A percentile compares a stretch with the other conserved stretches of the same genome.
These are phyloP conservation scores for Heteronetta atricapilla DNA, from an alignment of 2,113 vertebrate genomes.

Conservation along the genomic window DNA sequence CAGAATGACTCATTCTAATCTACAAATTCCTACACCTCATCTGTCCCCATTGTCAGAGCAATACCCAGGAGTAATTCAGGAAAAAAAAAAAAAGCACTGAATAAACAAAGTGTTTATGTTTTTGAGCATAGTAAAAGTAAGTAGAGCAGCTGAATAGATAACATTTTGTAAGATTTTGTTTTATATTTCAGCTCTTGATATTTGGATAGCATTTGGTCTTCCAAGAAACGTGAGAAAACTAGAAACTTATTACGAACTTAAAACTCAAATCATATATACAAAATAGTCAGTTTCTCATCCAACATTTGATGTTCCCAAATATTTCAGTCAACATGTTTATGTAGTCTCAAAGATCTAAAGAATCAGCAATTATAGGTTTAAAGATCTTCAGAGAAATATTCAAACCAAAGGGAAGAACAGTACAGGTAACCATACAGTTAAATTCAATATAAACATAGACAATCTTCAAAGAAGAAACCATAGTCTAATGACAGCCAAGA, in stretches of 20 bases:
- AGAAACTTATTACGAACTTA: neutral
- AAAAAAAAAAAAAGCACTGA: neutral
- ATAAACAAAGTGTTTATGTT: neutral
- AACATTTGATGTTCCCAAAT: neutral
- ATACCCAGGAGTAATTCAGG: neutral
- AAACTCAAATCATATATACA: neutral
- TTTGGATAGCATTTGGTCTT: neutral
- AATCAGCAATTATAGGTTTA: neutral
- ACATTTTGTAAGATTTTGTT: neutral
- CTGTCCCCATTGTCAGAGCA: neutral
- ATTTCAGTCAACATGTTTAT: neutral
- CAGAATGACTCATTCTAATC: neutral
- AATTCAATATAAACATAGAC: neutral
- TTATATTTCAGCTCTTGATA: neutral
- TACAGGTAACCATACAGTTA: neutral
- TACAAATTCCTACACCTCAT: neutral
- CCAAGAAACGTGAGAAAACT: neutral
- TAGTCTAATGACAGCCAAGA: neutral
- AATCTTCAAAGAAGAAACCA: neutral
- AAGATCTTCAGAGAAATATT: neutral
- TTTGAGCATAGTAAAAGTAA: neutral
- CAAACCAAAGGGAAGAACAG: neutral
- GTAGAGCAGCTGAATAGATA: accelerated
- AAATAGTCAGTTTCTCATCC: neutral
- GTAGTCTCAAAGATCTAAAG: neutral